Evolutionary conservation across 1,140 invertebrate genomes (phyloP).

Genomic region (Matsumurasca onukii): DNA sequence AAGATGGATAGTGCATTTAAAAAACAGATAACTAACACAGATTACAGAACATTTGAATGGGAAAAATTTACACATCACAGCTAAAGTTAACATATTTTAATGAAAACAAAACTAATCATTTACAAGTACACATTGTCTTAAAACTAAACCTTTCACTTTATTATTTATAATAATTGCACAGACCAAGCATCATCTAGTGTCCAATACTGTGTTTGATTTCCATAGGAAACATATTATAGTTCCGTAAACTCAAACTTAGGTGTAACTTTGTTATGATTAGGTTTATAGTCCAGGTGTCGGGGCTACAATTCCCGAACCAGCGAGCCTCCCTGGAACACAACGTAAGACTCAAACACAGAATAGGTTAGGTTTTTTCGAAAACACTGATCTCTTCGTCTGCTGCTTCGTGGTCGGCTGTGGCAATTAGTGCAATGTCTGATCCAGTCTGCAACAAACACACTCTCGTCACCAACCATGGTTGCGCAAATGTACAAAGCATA

Average conservation of each 20-base stretch:
- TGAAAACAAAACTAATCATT: conserved; percentile 16
- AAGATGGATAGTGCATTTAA: too few relatives aligned
- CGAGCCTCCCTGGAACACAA: conserved; percentile 15
- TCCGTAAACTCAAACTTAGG: not conserved
- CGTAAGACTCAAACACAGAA: conserved; percentile 9
- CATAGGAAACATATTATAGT: conserved; percentile 20
- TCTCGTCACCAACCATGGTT: not conserved
- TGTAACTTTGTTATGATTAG: not conserved
- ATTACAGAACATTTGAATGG: not conserved
- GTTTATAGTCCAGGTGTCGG: not conserved
- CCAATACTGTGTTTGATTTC: conserved; percentile 24
- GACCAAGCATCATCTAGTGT: not conserved
- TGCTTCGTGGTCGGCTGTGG: not conserved
- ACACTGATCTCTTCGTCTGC: conserved; percentile 18
- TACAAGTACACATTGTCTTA: conserved; percentile 5
- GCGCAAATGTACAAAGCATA: too few relatives aligned
- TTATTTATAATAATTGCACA: not conserved
- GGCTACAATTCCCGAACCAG: conserved; percentile 16
- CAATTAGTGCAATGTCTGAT: not conserved
- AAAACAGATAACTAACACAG: too few relatives aligned
- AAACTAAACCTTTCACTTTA: not conserved
- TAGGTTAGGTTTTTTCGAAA: conserved; percentile 16
- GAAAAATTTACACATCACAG: not conserved
- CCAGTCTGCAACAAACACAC: conserved; percentile 12
- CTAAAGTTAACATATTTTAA: conserved; percentile 17